These are phyloP conservation scores for Smittia aterrima DNA, from an alignment of 2,888 invertebrate genomes.

Conservation along the genomic window DNA sequence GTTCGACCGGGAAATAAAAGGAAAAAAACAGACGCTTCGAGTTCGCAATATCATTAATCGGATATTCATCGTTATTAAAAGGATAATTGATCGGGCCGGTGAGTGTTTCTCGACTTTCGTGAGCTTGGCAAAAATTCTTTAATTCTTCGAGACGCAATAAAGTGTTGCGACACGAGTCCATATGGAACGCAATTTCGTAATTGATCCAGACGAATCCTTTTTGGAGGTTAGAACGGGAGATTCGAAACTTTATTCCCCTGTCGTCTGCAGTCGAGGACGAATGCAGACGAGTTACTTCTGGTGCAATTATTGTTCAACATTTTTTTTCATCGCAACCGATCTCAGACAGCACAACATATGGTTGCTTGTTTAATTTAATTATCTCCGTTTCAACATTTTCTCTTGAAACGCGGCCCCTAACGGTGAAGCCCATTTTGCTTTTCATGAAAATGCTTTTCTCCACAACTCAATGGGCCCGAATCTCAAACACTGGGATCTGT, in stretches of 20 bases:
- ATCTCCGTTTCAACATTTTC: neutral
- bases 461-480: neutral
- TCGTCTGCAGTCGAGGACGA: too few species aligned
- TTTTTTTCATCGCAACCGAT: neutral
- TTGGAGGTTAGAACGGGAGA: too few species aligned
- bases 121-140: too few species aligned
- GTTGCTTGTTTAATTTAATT: neutral
- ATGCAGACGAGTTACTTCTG: neutral
- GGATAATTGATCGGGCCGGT: neutral
- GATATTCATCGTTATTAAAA: neutral
- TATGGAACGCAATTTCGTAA: too few species aligned
- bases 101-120: neutral
- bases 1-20: neutral
- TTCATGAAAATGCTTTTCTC: too few species aligned
- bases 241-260: neutral
- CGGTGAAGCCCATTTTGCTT: too few species aligned
- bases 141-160: too few species aligned
- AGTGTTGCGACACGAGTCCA: too few species aligned
- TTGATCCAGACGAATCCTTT: too few species aligned
- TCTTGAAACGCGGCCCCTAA: neutral
- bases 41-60: neutral
- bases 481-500: too few species aligned
- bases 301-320: neutral
- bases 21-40: neutral
- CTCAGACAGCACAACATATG: slow-evolving; percentile 6